Evolutionary conservation across 2,113 vertebrate species (phyloP).

Genomic region (Eptatretus burgeri): DNA sequence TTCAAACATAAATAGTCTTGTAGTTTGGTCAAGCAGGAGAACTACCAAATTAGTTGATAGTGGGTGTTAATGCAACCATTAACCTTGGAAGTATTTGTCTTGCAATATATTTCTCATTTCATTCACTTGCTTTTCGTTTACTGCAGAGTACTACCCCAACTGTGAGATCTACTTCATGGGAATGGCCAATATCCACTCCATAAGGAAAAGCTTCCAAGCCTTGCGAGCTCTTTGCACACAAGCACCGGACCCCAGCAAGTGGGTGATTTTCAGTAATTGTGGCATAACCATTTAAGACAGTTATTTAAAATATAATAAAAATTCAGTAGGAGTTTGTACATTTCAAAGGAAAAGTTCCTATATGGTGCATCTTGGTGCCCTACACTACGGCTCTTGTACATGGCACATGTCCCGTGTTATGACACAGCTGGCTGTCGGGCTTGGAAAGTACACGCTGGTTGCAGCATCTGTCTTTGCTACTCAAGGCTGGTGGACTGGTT

Average conservation of each 20-base stretch:
- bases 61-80: too few species aligned
- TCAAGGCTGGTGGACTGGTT: conserved; percentile 72
- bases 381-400: background rate
- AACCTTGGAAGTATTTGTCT: too few species aligned
- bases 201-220: conserved; percentile 89
- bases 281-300: too few species aligned
- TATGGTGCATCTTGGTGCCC: background rate
- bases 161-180: conserved; percentile 96
- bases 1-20: too few species aligned
- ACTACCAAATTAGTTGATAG: too few species aligned
- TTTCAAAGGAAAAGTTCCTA: background rate
- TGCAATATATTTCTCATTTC: too few species aligned
- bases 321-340: background rate
- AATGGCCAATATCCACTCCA: conserved; percentile 97
- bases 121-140: background rate
- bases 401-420: conserved; percentile 10
- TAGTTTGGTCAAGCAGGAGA: too few species aligned
- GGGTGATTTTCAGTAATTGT: conserved; percentile 15
- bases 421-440: conserved; percentile 62
- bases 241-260: conserved; percentile 97
- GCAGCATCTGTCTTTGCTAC: conserved; percentile 83
- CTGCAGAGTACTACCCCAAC: conserved; percentile 83
- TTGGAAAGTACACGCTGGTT: conserved; percentile 91
- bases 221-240: conserved; percentile 75
- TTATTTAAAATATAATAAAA: background rate